Conservation (phyloP, 2,113 vertebrate species). For the Anguilla rostrata region DNA sequence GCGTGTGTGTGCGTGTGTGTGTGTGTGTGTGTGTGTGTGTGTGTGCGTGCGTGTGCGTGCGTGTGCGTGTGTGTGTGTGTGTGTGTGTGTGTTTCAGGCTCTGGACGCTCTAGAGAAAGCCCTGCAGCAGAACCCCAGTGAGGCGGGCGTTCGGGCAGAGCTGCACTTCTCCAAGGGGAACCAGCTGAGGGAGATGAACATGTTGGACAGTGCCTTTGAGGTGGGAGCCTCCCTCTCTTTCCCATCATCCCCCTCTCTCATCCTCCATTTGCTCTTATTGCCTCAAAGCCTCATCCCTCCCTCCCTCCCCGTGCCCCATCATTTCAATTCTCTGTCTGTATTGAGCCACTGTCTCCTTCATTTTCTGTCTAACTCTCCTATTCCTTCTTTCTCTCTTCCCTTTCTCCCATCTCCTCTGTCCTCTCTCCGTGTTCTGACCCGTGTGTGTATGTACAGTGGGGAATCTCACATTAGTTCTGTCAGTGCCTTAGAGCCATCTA, state of each 20-base stretch:
- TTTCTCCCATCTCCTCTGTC: no score
- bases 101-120: conserved; percentile 76
- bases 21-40: neutral
- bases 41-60: neutral
- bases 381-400: neutral
- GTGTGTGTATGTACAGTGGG: no score
- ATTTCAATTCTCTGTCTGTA: neutral
- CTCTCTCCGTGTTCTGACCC: neutral
- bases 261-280: neutral
- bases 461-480: neutral
- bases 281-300: no score
- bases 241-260: neutral
- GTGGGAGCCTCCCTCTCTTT: conserved; percentile 49
- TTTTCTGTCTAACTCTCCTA: neutral
- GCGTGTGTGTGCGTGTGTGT: neutral
- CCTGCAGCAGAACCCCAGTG: conserved; percentile 77
- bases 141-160: conserved; percentile 76
- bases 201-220: conserved; percentile 82
- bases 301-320: neutral
- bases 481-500: neutral
- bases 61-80: neutral
- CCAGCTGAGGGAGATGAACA: conserved; percentile 81
- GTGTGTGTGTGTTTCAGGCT: conserved; percentile 60
- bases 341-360: neutral
- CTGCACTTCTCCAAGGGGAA: conserved; percentile 87